phyloP scores from a whole-genome alignment of 2,113 vertebrate species.

The Mustelus asterias region DNA sequence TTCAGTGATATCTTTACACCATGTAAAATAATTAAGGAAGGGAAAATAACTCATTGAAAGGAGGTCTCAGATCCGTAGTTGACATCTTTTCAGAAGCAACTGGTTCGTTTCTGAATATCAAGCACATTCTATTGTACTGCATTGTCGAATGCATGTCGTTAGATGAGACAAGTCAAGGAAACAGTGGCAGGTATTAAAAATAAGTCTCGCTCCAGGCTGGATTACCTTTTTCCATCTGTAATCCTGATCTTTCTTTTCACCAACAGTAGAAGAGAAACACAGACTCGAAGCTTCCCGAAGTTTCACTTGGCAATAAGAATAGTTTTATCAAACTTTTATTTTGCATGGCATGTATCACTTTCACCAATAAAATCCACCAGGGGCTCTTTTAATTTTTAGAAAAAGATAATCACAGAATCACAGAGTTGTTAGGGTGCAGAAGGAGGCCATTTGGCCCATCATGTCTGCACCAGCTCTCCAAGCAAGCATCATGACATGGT shows the following conservation, averaged over 20 bases:
- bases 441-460: too few species aligned
- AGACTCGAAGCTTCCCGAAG: too few species aligned
- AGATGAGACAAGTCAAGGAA: not conserved
- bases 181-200: not conserved
- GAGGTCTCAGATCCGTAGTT: not conserved
- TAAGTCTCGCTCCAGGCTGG: not conserved
- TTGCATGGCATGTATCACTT: not conserved
- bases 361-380: not conserved
- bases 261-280: not conserved
- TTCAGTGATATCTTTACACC: not conserved
- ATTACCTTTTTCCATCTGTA: not conserved
- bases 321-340: not conserved
- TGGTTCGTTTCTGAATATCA: not conserved
- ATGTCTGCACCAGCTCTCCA: too few species aligned
- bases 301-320: not conserved
- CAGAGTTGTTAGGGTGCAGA: too few species aligned
- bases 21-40: not conserved
- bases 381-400: not conserved
- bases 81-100: not conserved
- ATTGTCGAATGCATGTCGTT: not conserved
- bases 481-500: too few species aligned
- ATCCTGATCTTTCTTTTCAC: not conserved
- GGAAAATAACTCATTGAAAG: not conserved
- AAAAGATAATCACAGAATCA: not conserved
- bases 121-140: not conserved